Base-by-base conservation (phyloP, 2,797 vertebrate species). In the Petrocephalus schoutedeni region DNA sequence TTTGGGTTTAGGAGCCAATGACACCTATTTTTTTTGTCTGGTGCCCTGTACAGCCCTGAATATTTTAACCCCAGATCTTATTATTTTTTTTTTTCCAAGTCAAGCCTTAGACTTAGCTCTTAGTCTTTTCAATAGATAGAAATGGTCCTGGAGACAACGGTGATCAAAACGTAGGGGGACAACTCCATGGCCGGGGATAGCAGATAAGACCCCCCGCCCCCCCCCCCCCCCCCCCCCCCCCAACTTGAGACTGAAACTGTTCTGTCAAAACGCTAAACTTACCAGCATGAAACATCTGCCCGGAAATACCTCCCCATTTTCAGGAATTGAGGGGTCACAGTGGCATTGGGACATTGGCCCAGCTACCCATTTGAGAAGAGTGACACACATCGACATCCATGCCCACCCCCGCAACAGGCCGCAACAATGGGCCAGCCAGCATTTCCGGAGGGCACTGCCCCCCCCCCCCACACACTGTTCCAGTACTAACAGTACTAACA, bases 261-360 rank as follows among this genome's bases (percentile, higher is more conserved):
- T 85, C 85, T 21, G 58, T 45, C 85, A 86, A 49, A 86, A 58
- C 59, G 16, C 58, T 64, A 64, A 64, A 64, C 85, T 64, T 86
- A 85, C 7, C 54, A 54, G 16, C 16, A 36, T 3, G 19, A 64
- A 64, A 86, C 57, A 45, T 86, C 57, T 61, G 85, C 85, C 57
- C 6, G 41, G 58, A 86, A 86, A 86, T 32, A 86, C 41, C 16
- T 12, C 23, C 23, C 3, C 32, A 1, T 86, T 61, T 61, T 64
- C 2, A 5, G 57, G 28, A 10, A 58, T 57, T 54, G 83, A 53
- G 49, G 80, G n/a, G n/a, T 56, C 14, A 45, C 23, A 57, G 53
- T 23, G 21, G 53, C 53, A 85, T 49, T 2, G 36, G 45, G 8
- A 49, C 19, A 45, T 51, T 14, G 21, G 41, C 45, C 0, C 74